Evolutionary conservation across 64 coral and sea anemone genomes (phyloP).

Genomic region (Catalaphyllia jardinei): DNA sequence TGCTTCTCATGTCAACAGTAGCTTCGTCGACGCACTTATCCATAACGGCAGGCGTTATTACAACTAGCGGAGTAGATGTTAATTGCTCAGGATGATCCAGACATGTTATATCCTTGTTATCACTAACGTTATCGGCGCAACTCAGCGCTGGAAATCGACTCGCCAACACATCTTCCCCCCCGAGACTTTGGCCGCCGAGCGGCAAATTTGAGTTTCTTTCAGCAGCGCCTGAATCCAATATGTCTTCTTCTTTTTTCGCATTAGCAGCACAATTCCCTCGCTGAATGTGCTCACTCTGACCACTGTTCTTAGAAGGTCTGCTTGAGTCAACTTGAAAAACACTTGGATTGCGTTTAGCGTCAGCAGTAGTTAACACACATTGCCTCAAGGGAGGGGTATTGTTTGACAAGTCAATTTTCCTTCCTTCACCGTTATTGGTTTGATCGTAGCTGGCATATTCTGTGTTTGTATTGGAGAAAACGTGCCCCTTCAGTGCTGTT

Average conservation of each 20-base stretch:
- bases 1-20: background rate
- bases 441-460: constrained; percentile 29
- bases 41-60: constrained; percentile 47
- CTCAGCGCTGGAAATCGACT: background rate
- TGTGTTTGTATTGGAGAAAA: constrained; percentile 70
- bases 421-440: constrained; percentile 50
- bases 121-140: background rate
- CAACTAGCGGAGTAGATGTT: constrained; percentile 30
- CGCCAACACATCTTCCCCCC: background rate
- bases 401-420: constrained; percentile 57
- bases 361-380: constrained; percentile 28
- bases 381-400: constrained; percentile 54
- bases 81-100: background rate
- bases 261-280: background rate
- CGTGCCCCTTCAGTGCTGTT: constrained; percentile 52
- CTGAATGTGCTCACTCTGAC: background rate
- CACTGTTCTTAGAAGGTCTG: background rate
- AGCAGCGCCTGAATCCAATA: background rate
- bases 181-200: background rate
- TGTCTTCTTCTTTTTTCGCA: background rate
- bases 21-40: background rate
- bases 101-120: constrained; percentile 1
- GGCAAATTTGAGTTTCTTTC: constrained; percentile 2
- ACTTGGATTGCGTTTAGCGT: constrained; percentile 44
- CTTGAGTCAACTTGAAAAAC: background rate